A percentile compares a stretch with the other conserved stretches of the same genome.
Evolutionary conservation across 1,140 invertebrate species (phyloP).

Genomic region (Myzus persicae): DNA sequence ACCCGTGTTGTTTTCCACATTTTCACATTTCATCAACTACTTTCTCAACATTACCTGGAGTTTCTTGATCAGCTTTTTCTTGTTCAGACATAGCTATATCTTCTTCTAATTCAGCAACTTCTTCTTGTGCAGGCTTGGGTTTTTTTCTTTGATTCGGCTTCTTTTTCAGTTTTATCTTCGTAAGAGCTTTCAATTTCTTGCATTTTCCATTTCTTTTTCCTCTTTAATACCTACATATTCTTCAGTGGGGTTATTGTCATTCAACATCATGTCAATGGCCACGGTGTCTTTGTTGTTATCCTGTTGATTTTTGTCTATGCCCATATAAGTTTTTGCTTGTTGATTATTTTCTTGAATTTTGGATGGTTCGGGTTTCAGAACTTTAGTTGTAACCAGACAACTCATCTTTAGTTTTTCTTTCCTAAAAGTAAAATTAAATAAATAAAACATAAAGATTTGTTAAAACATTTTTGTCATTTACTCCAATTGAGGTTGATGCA

Average conservation of each 20-base stretch:
- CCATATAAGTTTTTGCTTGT: not conserved
- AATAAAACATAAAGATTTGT: not conserved
- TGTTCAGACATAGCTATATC: not conserved
- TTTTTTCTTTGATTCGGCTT: not conserved
- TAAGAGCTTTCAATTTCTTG: not conserved
- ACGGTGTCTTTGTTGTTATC: not conserved
- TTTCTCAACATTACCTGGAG: not conserved
- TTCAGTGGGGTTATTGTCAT: slow-evolving; percentile 6
- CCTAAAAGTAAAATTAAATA: not conserved
- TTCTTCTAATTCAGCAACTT: not conserved
- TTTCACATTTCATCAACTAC: not conserved
- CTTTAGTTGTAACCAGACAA: not conserved
- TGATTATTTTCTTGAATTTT: not conserved
- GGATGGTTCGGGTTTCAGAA: not conserved
- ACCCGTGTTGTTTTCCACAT: not conserved
- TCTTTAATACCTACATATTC: not conserved
- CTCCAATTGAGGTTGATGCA: not conserved
- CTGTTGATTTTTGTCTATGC: not conserved
- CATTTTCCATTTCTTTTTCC: not conserved
- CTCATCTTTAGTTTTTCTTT: not conserved
- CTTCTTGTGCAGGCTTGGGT: not conserved
- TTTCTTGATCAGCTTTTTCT: not conserved
- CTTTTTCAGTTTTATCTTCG: not conserved
- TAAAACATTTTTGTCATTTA: not conserved
- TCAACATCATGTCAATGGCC: slow-evolving; percentile 4